Evolutionary conservation across 2,888 invertebrate genomes (phyloP).

Genomic region (Lasioglossum calceatum): DNA sequence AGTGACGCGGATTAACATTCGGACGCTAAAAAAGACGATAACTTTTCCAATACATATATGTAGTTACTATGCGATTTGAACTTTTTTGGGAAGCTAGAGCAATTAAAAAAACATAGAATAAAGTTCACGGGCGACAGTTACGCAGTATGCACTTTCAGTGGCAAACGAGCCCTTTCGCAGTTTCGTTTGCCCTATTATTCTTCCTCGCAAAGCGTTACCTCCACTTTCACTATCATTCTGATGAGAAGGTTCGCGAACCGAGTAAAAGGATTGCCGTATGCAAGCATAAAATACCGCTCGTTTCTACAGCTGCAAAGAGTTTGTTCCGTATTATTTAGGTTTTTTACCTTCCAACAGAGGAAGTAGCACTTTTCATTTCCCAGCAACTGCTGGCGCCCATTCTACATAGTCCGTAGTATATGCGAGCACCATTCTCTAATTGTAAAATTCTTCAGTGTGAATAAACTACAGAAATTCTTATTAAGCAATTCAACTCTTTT

Average conservation of each 20-base stretch:
- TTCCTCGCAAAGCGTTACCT: conserved; percentile 27
- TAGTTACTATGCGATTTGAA: too few species aligned
- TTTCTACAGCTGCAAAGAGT: conserved; percentile 23
- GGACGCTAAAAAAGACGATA: too few species aligned
- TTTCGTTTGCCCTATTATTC: conserved; percentile 27
- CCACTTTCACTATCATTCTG: conserved; percentile 36
- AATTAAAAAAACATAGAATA: not conserved
- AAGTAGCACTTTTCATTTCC: conserved; percentile 11
- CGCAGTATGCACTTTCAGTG: not conserved
- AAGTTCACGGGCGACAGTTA: not conserved
- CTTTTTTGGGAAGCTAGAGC: too few species aligned
- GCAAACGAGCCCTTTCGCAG: conserved; percentile 11
- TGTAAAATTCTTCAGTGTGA: not conserved
- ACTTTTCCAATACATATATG: too few species aligned
- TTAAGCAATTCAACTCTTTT: not conserved
- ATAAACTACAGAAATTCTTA: not conserved
- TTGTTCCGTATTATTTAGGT: conserved; percentile 30
- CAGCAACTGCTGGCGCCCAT: not conserved
- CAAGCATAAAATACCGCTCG: conserved; percentile 31
- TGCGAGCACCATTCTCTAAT: not conserved
- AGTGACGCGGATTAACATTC: too few species aligned
- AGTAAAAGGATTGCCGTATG: conserved; percentile 16
- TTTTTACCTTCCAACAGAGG: not conserved
- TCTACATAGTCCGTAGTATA: not conserved
- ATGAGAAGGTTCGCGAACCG: conserved; percentile 34